These are phyloP conservation scores for Microtus pennsylvanicus DNA, from an alignment of 2,113 vertebrate species.

Conservation along the genomic window DNA sequence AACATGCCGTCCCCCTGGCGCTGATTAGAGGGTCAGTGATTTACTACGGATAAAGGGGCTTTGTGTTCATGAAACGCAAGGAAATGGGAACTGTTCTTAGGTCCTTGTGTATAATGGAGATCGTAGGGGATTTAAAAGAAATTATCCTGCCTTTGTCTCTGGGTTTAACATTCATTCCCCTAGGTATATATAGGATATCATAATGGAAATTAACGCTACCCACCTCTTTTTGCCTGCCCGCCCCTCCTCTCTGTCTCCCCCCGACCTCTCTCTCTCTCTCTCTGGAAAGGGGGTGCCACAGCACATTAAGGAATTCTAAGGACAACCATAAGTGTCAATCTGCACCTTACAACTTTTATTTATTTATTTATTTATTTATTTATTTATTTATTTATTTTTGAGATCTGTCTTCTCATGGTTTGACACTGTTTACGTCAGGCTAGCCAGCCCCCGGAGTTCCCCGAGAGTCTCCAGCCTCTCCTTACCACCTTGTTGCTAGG, in stretches of 20 bases:
- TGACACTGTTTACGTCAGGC: too few relatives aligned
- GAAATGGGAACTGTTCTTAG: accelerated
- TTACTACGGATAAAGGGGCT: accelerated
- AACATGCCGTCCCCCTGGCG: accelerated
- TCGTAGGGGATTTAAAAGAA: background rate
- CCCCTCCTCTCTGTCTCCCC: too few relatives aligned
- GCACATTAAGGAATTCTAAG: too few relatives aligned
- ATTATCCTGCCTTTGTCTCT: background rate
- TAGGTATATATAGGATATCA: background rate
- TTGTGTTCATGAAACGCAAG: accelerated
- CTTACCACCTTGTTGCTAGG: background rate
- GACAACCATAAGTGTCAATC: background rate
- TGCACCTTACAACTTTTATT: too few relatives aligned
- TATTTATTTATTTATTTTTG: background rate
- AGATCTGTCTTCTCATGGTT: background rate
- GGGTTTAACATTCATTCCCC: background rate
- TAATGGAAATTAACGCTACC: background rate
- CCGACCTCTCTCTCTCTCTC: background rate
- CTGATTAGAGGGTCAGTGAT: background rate
- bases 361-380: too few relatives aligned
- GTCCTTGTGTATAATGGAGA: background rate
- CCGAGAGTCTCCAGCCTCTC: background rate
- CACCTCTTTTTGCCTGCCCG: background rate
- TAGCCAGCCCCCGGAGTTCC: too few relatives aligned
- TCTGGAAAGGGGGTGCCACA: too few relatives aligned